Percentiles rank a stretch among this genome's conserved stretches.
phyloP scores from a whole-genome alignment of 2,113 vertebrate species.

The Dromaius novaehollandiae region DNA sequence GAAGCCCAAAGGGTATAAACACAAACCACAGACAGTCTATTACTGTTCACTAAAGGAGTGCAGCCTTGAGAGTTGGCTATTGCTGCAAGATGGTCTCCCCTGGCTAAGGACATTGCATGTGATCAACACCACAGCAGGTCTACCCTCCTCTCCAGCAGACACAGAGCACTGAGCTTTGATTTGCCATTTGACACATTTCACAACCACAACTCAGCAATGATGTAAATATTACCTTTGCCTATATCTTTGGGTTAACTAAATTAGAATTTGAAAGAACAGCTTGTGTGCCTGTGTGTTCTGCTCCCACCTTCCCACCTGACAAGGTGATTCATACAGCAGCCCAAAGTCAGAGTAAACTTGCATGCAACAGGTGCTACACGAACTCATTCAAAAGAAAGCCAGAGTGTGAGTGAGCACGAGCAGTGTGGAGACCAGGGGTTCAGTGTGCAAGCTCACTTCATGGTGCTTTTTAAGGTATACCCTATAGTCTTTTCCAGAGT shows the following conservation, averaged over 20 bases:
- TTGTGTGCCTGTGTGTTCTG: background rate
- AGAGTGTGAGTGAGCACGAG: background rate
- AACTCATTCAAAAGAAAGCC: background rate
- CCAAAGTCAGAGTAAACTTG: background rate
- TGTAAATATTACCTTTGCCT: background rate
- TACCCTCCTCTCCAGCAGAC: background rate
- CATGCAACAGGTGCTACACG: background rate
- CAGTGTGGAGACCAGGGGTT: rapidly evolving
- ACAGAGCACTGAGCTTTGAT: background rate
- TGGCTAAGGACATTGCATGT: background rate
- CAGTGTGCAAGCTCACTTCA: background rate
- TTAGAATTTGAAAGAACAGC: background rate
- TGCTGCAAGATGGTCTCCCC: background rate
- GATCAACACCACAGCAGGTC: background rate
- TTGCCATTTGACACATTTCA: background rate
- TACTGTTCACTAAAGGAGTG: background rate
- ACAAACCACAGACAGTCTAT: background rate
- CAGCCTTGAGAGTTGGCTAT: background rate
- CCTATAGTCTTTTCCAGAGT: background rate
- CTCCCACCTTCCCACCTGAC: background rate
- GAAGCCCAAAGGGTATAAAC: background rate
- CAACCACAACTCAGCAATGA: background rate
- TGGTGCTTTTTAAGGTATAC: rapidly evolving
- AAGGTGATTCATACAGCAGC: background rate
- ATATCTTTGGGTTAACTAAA: background rate